These are phyloP conservation scores for Diabrotica virgifera DNA, from an alignment of 1,140 invertebrate genomes.

Conservation along the genomic window DNA sequence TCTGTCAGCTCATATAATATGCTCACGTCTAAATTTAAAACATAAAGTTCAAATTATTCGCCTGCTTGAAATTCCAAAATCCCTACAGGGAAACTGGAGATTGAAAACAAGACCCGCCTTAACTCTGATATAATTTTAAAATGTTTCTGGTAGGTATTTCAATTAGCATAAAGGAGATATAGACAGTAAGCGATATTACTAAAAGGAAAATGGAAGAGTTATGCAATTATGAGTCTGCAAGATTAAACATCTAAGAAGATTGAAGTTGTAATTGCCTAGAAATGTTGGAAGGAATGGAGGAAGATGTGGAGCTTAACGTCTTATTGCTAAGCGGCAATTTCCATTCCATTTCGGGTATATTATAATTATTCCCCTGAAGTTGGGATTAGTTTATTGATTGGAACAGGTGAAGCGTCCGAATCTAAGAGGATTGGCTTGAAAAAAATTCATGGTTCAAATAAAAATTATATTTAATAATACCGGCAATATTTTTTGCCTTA, in stretches of 20 bases:
- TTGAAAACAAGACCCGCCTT: too few species aligned
- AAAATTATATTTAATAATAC: too few species aligned
- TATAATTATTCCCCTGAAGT: constrained; percentile 9
- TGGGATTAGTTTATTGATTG: not conserved
- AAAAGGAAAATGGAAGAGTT: constrained; percentile 20
- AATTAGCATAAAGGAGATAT: constrained; percentile 14
- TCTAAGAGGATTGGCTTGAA: too few species aligned
- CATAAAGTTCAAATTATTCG: too few species aligned
- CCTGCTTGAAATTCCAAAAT: too few species aligned
- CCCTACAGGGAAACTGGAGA: too few species aligned
- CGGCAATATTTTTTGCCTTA: too few species aligned
- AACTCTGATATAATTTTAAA: too few species aligned
- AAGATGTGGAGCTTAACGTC: constrained; percentile 16
- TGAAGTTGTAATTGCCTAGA: constrained; percentile 19
- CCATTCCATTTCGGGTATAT: constrained; percentile 20
- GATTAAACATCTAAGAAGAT: constrained; percentile 22
- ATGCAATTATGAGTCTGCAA: constrained; percentile 19
- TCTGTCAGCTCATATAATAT: too few species aligned
- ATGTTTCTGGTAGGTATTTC: constrained; percentile 1
- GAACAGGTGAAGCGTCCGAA: too few species aligned
- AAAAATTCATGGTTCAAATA: too few species aligned
- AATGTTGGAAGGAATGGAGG: constrained; percentile 14
- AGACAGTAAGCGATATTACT: constrained; percentile 20
- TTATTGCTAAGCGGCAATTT: constrained; percentile 19
- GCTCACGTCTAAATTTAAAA: too few species aligned